phyloP scores from a whole-genome alignment of 92 coral and sea anemone genomes.

The Siderastrea radians region DNA sequence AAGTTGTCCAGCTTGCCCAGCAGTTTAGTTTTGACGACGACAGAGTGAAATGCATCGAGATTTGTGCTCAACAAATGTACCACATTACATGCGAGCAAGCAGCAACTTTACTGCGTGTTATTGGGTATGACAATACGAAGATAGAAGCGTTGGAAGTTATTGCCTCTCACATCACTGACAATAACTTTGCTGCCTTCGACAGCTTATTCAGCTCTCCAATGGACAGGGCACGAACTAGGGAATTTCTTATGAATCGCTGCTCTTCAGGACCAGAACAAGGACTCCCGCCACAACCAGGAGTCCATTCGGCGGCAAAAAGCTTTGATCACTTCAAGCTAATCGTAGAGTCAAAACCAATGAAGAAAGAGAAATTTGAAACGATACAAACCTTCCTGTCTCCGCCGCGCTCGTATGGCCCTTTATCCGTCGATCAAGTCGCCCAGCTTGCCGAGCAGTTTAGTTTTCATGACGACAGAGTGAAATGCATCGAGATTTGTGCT shows the following conservation, averaged over 20 bases:
- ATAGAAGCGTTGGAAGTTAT: constrained; percentile 61
- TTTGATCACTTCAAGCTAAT: constrained; percentile 28
- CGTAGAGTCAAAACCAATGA: constrained; percentile 43
- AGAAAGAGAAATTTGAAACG: constrained; percentile 58
- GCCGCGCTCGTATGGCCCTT: constrained; percentile 31
- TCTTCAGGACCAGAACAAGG: constrained; percentile 15
- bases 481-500: constrained; percentile 66
- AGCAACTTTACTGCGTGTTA: constrained; percentile 45
- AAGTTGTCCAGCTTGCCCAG: constrained; percentile 62
- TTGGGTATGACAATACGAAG: constrained; percentile 60
- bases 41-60: constrained; percentile 58
- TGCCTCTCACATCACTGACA: constrained; percentile 59
- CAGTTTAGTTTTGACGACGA: constrained; percentile 78
- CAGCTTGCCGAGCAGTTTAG: constrained; percentile 62
- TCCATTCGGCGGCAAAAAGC: neutral
- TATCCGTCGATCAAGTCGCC: constrained; percentile 73
- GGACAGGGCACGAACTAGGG: constrained; percentile 55
- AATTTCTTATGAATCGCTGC: constrained; percentile 33
- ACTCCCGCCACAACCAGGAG: constrained; percentile 31
- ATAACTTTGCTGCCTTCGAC: constrained; percentile 57
- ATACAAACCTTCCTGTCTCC: constrained; percentile 32
- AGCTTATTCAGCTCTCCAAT: constrained; percentile 32
- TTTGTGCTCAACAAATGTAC: constrained; percentile 59
- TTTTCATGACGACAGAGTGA: constrained; percentile 69
- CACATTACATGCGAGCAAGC: constrained; percentile 58